Evolutionary conservation across 2,888 invertebrate species (phyloP), one percentile per base, ranked within the genome.

Genomic region (Argynnis bischoffii): DNA sequence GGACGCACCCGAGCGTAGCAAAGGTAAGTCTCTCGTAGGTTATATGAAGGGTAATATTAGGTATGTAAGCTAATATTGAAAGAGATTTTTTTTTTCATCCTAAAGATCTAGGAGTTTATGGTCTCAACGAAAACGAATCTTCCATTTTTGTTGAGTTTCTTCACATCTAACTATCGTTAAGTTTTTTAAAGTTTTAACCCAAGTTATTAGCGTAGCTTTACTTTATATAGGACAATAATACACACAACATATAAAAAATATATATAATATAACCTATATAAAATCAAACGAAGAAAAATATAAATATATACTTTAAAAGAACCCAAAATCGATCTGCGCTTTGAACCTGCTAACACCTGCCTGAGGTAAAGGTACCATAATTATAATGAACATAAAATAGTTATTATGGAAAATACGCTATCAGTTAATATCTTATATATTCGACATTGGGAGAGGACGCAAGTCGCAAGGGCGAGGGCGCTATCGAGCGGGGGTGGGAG

Each of bases 401-500:
- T 14, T 26, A 26, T 53, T 5, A 14, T 6, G 4, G 16, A 0
- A 31, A 55, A 35, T 5, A 2, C 66, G 59, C 66, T 48, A 55
- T 47, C 3, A 41, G 55, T 21, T 48, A 15, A 50, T 55, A 41
- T 11, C 48, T 60, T 26, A 35, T 5, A 14, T 6, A 35, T 46
- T 41, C 65, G 66, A 65, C 63, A 65, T 63, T 70, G 69, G 59
- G 46, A 56, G 69, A 65, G 67, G 59, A 67, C 65, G 51, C 69
- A 64, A 46, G 35, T 8, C 11, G 35, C 35, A 59, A 59, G 59
- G 59, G 59, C 59, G 59, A 59, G 59, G 59, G 11, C 59, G 31
- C 48, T 59, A 59, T 59, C 48, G 59, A 59, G 59, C 59, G 59
- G 56, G 70, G 66, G 50, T 11, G 18, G 31, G 14, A 15, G 61